Percentiles rank a stretch among this genome's conserved stretches.
These are phyloP conservation scores for Anseranas semipalmata DNA, from an alignment of 2,113 vertebrate species.

Conservation along the genomic window DNA sequence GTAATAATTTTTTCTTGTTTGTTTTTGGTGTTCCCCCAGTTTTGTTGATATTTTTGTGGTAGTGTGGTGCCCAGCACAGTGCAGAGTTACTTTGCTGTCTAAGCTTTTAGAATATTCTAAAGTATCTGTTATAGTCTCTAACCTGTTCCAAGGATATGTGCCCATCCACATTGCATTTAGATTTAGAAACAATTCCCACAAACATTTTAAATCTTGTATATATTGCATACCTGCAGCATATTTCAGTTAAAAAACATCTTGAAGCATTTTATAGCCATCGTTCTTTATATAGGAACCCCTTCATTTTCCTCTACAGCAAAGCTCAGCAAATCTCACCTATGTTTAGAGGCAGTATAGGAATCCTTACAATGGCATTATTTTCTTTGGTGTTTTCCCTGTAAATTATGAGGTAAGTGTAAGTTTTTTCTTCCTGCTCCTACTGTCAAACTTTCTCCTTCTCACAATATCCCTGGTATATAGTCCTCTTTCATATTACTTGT, in stretches of 20 bases:
- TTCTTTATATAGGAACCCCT: neutral
- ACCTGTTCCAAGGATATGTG: neutral
- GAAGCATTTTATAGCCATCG: neutral
- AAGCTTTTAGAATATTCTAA: neutral
- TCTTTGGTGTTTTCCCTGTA: neutral
- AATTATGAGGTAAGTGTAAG: neutral
- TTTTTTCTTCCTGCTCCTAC: neutral
- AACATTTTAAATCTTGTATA: neutral
- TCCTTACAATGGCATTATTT: neutral
- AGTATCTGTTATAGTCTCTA: neutral
- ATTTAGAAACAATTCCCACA: neutral
- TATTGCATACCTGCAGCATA: neutral
- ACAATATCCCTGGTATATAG: neutral
- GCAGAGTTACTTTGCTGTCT: neutral
- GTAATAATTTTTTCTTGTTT: neutral
- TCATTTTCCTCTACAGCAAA: neutral
- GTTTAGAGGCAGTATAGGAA: neutral
- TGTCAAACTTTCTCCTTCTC: neutral
- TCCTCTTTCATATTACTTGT: neutral
- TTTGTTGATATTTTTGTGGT: neutral
- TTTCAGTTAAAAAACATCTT: neutral
- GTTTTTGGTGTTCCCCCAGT: neutral
- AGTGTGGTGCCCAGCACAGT: neutral
- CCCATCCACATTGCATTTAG: neutral
- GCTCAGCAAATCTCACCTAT: neutral